Evolutionary conservation across 2,888 invertebrate species (phyloP), one percentile per base, ranked within the genome.

Genomic region (Polymixis flavicincta): DNA sequence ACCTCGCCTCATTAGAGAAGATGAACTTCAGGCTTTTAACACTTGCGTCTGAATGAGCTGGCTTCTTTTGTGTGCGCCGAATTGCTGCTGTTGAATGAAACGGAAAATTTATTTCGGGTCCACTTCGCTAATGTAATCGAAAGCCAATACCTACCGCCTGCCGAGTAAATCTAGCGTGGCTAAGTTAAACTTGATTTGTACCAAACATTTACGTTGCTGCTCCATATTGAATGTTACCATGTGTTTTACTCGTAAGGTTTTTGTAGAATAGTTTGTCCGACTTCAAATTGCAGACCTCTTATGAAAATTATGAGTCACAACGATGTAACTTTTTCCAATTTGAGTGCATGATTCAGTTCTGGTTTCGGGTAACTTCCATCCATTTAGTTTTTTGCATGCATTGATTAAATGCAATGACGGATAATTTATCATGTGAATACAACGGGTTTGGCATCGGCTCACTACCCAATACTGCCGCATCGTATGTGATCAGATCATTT

Each of bases 81-180:
- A 83, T 80, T 74, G 78, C 75, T 81, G 68, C 68, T 70, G 79
- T 79, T 83, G 86, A 89, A 90, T 90, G 87, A 84, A 83, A 86
- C 76, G 83, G 87, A 87, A 89, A 89, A 88, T 87, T 88, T 90
- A 88, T 89, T 89, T 90, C 85, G 78, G 87, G 89, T 89, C 84
- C 82, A 79, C 79, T 85, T 85, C 85, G 86, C 87, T 87, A 88
- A 89, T 87, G 84, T 84, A 81, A 87, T 87, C 73, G 76, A 86
- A 84, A 86, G 82, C 86, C 79, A 85, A 85, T 87, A 78, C 83
- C 63, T 71, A 73, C 86, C 83, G 84, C 89, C 88, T 80, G 87
- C 76, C 80, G 84, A 87, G 87, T 87, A 87, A 83, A 89, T 89
- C 80, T 83, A 79, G 78, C 81, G 85, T 74, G 76, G 78, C 78